Evolutionary conservation across 1,140 invertebrate genomes (phyloP).

Genomic region (Trachymyrmex cornetzi): DNA sequence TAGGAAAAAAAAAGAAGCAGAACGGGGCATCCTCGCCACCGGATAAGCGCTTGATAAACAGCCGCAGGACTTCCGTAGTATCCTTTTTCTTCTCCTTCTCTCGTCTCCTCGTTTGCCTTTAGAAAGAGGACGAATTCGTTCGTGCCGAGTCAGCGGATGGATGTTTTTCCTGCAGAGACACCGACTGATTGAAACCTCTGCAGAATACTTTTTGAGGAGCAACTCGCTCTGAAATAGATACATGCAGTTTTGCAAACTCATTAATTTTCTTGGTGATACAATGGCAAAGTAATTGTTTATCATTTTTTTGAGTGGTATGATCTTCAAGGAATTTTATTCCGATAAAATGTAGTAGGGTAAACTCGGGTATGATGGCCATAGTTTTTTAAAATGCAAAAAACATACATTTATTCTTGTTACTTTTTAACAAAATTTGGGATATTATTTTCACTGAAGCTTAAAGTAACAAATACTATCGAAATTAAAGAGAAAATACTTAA

Average conservation of each 20-base stretch:
- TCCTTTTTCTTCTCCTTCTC: conserved; percentile 4
- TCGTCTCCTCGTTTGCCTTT: conserved; percentile 30
- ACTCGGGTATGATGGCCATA: no score
- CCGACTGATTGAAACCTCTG: background rate
- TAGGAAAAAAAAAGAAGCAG: background rate
- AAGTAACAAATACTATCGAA: no score
- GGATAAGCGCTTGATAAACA: conserved; percentile 66
- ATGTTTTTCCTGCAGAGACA: background rate
- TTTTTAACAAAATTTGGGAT: no score
- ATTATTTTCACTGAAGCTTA: no score
- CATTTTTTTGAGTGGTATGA: background rate
- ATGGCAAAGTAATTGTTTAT: background rate
- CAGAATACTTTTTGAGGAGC: background rate
- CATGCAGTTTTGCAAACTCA: background rate
- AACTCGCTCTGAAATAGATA: background rate
- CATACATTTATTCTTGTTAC: no score
- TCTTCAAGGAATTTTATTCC: background rate
- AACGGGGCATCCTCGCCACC: conserved; percentile 37
- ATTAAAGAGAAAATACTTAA: no score
- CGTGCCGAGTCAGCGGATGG: conserved; percentile 3
- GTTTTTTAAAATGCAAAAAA: no score
- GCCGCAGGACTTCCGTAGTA: conserved; percentile 55
- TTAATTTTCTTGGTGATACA: background rate
- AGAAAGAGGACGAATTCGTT: conserved; percentile 37
- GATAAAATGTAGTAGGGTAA: background rate